Conservation (phyloP, 2,113 vertebrate species). For the Panthera uncia region DNA sequence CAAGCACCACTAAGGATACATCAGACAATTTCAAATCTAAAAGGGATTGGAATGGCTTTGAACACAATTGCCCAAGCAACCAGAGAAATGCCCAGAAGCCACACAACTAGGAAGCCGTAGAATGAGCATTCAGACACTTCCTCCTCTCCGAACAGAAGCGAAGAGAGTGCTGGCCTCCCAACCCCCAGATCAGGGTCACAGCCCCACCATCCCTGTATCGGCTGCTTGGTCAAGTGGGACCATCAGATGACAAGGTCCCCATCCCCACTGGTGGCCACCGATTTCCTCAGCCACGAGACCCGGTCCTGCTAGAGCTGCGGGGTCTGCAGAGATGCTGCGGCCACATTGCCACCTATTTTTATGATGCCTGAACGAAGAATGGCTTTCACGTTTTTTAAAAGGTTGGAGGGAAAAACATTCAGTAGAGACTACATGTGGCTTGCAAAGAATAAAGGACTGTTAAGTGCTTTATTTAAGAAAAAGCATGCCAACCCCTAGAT, state of each 20-base stretch:
- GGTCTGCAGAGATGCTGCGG: accelerated
- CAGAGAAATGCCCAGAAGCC: neutral
- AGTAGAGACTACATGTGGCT: neutral
- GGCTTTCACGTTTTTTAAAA: neutral
- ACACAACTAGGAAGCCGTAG: neutral
- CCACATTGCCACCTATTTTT: neutral
- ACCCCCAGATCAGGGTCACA: neutral
- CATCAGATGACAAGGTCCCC: neutral
- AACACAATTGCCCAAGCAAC: neutral
- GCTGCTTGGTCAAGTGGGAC: neutral
- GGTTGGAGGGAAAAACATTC: neutral
- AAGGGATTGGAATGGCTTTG: neutral
- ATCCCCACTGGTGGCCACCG: accelerated
- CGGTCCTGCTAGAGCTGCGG: accelerated
- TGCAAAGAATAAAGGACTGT: neutral
- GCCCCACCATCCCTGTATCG: neutral
- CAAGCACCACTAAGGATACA: too few relatives aligned
- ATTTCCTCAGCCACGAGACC: accelerated
- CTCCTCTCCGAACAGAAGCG: neutral
- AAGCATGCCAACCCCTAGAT: neutral
- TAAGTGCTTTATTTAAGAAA: neutral
- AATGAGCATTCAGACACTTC: too few relatives aligned
- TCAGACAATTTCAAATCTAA: neutral
- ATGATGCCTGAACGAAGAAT: neutral
- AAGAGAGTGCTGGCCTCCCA: neutral